Percentiles rank a stretch among this genome's conserved stretches.
These are phyloP conservation scores for Netelia inedita DNA, from an alignment of 2,888 invertebrate genomes.

Conservation along the genomic window DNA sequence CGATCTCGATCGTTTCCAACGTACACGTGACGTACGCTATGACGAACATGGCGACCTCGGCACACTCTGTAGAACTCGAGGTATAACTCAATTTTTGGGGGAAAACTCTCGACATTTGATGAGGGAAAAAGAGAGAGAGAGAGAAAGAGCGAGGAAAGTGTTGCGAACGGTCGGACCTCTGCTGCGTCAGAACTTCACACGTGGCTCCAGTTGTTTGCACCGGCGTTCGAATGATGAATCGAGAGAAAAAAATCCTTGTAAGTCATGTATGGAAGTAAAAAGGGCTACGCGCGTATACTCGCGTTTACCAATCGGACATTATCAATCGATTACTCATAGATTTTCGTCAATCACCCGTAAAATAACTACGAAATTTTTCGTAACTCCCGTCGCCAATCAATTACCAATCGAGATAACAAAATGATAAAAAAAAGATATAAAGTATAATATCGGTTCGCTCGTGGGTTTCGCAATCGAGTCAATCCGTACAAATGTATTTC, in stretches of 20 bases:
- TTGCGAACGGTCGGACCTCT: neutral
- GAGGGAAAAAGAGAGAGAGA: neutral
- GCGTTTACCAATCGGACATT: no score
- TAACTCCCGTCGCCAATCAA: no score
- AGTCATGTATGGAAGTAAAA: no score
- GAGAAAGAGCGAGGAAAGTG: neutral
- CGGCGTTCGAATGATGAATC: no score
- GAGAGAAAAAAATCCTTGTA: no score
- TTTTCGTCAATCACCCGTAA: no score
- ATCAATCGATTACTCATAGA: no score
- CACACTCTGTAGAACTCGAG: slow-evolving; percentile 5
- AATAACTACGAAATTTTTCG: no score
- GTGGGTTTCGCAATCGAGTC: neutral
- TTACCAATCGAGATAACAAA: neutral
- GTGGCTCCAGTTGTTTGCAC: no score
- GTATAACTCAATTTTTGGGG: slow-evolving; percentile 16
- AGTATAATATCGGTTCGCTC: neutral
- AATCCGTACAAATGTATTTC: slow-evolving; percentile 17
- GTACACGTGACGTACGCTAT: neutral
- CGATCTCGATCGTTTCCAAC: neutral
- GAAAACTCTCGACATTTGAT: neutral
- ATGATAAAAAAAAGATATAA: neutral
- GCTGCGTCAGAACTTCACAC: neutral
- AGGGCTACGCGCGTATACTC: no score
- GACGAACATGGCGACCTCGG: neutral